Evolutionary conservation across 2,888 invertebrate species (phyloP), one percentile per base, ranked within the genome.

Genomic region (Stenodera caucasica): DNA sequence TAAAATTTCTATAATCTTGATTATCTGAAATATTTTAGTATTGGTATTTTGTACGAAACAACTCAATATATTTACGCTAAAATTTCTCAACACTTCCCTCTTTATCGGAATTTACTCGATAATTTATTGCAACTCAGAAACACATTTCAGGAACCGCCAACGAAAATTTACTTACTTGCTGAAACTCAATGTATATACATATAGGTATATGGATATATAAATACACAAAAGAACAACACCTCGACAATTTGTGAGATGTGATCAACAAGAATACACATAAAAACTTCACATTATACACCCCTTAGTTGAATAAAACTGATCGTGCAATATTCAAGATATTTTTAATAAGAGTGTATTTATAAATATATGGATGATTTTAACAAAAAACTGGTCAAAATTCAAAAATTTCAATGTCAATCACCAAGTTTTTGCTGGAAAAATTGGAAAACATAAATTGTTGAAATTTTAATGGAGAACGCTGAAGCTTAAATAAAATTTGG

Each of bases 61-160:
- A 49, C 63, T 57, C 60, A 60, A 60, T 63, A 63, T 57, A 60
- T 63, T 63, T 63, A 53, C 53, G 18, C 51, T 57, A 33, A 63
- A 63, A 63, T 63, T 59, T 63, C 59, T 63, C 60, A 63, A 63
- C 63, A 63, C 63, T 63, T 60, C 59, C 60, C 62, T 55, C 63
- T 63, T 63, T 63, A 63, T 60, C 54, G 59, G 63, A 63, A 63
- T 63, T 63, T 63, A 60, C 51, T 60, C 60, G 54, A 63, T 63
- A 63, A 63, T 59, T 63, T 63, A 63, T 49, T 59, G 45, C 63
- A 51, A 60, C 57, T 60, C 56, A 49, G 53, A 56, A 56, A 49
- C 59, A 63, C 60, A 63, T 60, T 63, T 63, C 57, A 60, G 57
- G 51, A 63, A 54, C 55, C 52, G 57, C 54, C 49, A 33, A 33